phyloP scores from a whole-genome alignment of 1,140 invertebrate genomes.

The Samia ricini region DNA sequence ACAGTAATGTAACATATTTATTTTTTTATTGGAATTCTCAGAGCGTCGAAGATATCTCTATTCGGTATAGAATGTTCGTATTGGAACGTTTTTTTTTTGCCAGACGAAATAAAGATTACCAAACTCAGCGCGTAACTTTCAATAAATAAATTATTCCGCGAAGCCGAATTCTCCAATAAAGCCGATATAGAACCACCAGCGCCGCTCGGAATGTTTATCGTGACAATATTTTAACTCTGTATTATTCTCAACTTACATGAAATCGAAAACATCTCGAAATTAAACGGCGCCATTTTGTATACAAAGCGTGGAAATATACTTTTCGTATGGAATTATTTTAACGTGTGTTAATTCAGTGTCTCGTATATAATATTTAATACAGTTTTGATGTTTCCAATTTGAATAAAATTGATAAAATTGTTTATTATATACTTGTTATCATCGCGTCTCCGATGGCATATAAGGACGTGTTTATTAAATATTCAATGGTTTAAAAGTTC shows the following conservation, averaged over 20 bases:
- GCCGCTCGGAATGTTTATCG: background rate
- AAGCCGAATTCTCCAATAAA: background rate
- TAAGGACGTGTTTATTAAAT: no score
- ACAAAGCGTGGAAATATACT: no score
- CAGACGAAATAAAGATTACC: background rate
- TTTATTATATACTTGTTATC: no score
- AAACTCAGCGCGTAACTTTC: background rate
- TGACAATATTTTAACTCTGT: slow-evolving; percentile 1
- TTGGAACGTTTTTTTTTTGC: background rate
- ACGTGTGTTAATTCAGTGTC: no score
- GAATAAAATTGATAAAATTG: no score
- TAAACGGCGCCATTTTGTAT: background rate
- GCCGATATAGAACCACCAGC: no score
- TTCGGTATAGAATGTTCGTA: background rate
- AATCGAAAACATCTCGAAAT: background rate
- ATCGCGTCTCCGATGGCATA: no score
- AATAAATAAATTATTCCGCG: background rate
- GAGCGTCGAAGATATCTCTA: background rate
- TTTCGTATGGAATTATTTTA: no score
- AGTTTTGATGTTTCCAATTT: no score
- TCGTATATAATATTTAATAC: no score
- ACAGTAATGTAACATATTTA: background rate
- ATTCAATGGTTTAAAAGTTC: no score
- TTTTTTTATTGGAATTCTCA: background rate
- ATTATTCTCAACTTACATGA: background rate